Evolutionary conservation across 2,888 invertebrate species (phyloP).

Genomic region (Drosophila fulvimacula): DNA sequence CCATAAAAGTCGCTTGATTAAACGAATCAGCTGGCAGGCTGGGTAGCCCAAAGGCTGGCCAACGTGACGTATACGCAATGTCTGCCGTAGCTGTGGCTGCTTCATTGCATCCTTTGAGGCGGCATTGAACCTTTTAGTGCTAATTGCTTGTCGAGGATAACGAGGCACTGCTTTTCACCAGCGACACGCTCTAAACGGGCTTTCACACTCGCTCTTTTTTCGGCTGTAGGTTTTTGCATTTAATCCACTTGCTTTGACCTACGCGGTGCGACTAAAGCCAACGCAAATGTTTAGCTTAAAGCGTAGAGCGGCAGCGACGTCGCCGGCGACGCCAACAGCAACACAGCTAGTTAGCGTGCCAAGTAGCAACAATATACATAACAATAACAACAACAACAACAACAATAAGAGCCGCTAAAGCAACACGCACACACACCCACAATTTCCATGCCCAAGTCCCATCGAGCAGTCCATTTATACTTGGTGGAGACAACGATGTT

Average conservation of each 20-base stretch:
- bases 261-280: conserved; percentile 75
- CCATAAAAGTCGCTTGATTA: conserved; percentile 57
- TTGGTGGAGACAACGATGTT: conserved; percentile 38
- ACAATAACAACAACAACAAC: conserved; percentile 14
- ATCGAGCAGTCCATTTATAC: conserved; percentile 7
- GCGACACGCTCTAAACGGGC: background rate
- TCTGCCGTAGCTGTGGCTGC: conserved; percentile 3
- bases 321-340: conserved; percentile 33
- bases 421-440: conserved; percentile 17
- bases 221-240: conserved; percentile 41
- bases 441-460: conserved; percentile 7
- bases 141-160: conserved; percentile 72
- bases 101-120: conserved; percentile 53
- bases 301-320: conserved; percentile 43
- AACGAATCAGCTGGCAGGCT: conserved; percentile 35
- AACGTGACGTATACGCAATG: conserved; percentile 64
- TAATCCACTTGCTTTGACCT: conserved; percentile 79
- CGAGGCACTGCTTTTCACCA: conserved; percentile 37
- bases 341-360: conserved; percentile 54
- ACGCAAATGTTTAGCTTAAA: conserved; percentile 63
- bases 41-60: conserved; percentile 21
- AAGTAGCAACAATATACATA: conserved; percentile 33
- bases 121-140: conserved; percentile 54
- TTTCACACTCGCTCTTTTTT: conserved; percentile 5
- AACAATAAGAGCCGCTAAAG: conserved; percentile 9